These are phyloP conservation scores for Lymantria dispar DNA, from an alignment of 2,888 invertebrate genomes.

Conservation along the genomic window DNA sequence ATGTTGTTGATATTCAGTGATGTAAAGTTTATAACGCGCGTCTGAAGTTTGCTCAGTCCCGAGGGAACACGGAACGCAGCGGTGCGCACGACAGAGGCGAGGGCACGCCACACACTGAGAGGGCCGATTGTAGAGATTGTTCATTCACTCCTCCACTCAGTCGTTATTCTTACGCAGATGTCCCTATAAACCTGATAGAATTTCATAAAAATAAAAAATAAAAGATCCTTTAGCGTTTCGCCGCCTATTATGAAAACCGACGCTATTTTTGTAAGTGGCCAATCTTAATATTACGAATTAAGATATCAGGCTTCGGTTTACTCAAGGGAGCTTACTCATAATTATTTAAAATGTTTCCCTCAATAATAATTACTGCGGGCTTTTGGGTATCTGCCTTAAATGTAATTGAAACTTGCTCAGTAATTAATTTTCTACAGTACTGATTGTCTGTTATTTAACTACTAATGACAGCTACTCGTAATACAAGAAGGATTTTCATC, in stretches of 20 bases:
- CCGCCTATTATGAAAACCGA: neutral
- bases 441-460: slow-evolving; percentile 5
- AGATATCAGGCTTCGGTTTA: slow-evolving; percentile 11
- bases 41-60: slow-evolving; percentile 52
- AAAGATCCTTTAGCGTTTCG: slow-evolving; percentile 2
- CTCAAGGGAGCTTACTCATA: slow-evolving; percentile 10
- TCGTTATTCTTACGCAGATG: slow-evolving; percentile 80
- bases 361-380: slow-evolving; percentile 7
- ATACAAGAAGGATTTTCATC: neutral
- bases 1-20: slow-evolving; percentile 13
- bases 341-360: slow-evolving; percentile 8
- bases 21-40: slow-evolving; percentile 45
- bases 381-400: slow-evolving; percentile 2
- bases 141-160: slow-evolving; percentile 69
- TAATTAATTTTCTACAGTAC: slow-evolving; percentile 7
- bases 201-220: neutral
- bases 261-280: slow-evolving; percentile 8
- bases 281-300: slow-evolving; percentile 13
- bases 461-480: neutral
- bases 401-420: slow-evolving; percentile 7
- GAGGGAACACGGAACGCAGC: slow-evolving; percentile 45
- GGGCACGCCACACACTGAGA: slow-evolving; percentile 71
- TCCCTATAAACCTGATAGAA: slow-evolving; percentile 44
- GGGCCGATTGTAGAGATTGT: slow-evolving; percentile 65
- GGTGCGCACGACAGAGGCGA: slow-evolving; percentile 54